Percentiles rank a stretch among this genome's conserved stretches.
Evolutionary conservation across 92 coral and sea anemone genomes (phyloP).

Genomic region (Paragorgia papillata): DNA sequence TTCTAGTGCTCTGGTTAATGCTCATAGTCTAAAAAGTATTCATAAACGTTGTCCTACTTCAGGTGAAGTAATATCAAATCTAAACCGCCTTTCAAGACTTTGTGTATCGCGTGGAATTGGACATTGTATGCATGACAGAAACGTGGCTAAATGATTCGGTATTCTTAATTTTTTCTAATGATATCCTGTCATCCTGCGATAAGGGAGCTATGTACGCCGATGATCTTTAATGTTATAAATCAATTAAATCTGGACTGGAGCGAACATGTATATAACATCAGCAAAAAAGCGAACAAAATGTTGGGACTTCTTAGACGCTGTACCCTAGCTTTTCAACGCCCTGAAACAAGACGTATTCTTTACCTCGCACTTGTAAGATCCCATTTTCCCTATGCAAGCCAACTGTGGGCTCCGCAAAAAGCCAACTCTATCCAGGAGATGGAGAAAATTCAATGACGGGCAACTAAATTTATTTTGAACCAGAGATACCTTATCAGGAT

Average conservation of each 20-base stretch:
- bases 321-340: not conserved
- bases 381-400: constrained; percentile 6
- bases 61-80: constrained; percentile 5
- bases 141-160: not conserved
- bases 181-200: not conserved
- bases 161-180: not conserved
- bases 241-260: not conserved
- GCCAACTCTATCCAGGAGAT: not conserved
- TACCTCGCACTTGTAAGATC: constrained; percentile 5
- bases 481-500: constrained; percentile 6
- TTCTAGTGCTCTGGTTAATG: not conserved
- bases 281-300: constrained; percentile 13
- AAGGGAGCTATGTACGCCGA: constrained; percentile 8
- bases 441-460: constrained; percentile 4
- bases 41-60: constrained; percentile 1
- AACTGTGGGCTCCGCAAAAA: constrained; percentile 10
- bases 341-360: not conserved
- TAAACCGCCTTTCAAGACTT: constrained; percentile 6
- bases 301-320: constrained; percentile 8
- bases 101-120: constrained; percentile 10
- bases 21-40: constrained; percentile 6
- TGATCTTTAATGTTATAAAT: not conserved
- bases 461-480: not conserved
- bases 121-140: constrained; percentile 1
- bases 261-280: not conserved